Evolutionary conservation across 1,140 invertebrate species (phyloP).

Genomic region (Thaumatotibia leucotreta): DNA sequence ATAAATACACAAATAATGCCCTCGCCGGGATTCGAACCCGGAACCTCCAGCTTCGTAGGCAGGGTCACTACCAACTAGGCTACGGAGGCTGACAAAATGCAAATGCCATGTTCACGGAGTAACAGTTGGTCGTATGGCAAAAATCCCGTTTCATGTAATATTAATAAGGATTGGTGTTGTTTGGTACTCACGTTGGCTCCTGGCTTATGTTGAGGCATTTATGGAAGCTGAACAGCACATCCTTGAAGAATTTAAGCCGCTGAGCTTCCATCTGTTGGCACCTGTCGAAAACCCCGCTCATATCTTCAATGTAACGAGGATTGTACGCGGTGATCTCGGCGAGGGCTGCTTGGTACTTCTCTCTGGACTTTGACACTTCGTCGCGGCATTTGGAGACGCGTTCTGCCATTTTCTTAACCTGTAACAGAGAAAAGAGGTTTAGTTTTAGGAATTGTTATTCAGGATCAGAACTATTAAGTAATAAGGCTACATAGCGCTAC

Average conservation of each 20-base stretch:
- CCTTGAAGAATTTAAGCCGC: slow-evolving; percentile 95
- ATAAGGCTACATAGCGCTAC: not conserved
- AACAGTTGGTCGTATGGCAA: too few species aligned
- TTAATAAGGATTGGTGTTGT: not conserved
- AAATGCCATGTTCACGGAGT: too few species aligned
- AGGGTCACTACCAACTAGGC: too few species aligned
- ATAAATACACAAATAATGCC: too few species aligned
- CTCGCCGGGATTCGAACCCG: too few species aligned
- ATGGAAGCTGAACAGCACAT: slow-evolving; percentile 94
- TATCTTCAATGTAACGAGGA: slow-evolving; percentile 98
- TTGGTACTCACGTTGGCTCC: slow-evolving; percentile 89
- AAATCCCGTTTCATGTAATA: too few species aligned
- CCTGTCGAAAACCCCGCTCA: slow-evolving; percentile 96
- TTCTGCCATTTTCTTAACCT: slow-evolving; percentile 98
- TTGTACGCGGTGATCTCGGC: slow-evolving; percentile 97
- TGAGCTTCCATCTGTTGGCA: slow-evolving; percentile 97
- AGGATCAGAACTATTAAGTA: slow-evolving; percentile 22
- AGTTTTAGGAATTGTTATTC: not conserved
- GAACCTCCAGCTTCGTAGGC: too few species aligned
- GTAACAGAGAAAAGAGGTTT: slow-evolving; percentile 28
- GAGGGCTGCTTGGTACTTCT: slow-evolving; percentile 94
- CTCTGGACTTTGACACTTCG: slow-evolving; percentile 92
- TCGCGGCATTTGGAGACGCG: slow-evolving; percentile 95
- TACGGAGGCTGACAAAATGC: too few species aligned
- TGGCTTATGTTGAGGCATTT: slow-evolving; percentile 95